Evolutionary conservation across 2,797 vertebrate genomes (phyloP).

Genomic region (Crocodylus rhombifer): DNA sequence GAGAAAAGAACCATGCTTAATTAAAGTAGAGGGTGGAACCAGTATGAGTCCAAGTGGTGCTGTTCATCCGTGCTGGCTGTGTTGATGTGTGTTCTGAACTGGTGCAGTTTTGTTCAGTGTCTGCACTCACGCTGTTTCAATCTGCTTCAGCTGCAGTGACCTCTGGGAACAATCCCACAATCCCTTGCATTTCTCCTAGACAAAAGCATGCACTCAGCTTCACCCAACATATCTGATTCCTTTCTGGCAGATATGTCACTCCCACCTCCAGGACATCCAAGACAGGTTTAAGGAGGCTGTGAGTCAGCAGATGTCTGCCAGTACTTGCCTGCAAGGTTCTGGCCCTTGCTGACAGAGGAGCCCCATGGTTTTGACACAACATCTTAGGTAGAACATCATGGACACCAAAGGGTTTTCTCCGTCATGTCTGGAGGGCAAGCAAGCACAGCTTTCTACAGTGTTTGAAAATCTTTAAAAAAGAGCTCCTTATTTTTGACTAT

Average conservation of each 20-base stretch:
- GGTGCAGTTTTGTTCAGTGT: background rate
- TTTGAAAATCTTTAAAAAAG: background rate
- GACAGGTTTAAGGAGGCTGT: rapidly evolving
- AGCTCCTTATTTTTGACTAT: background rate
- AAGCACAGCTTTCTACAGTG: rapidly evolving
- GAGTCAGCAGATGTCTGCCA: background rate
- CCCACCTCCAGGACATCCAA: background rate
- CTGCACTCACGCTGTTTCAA: background rate
- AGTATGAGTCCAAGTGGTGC: rapidly evolving
- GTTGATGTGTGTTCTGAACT: background rate
- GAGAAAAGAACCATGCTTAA: rapidly evolving
- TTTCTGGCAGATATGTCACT: background rate
- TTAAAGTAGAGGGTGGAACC: background rate
- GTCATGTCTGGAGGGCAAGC: background rate
- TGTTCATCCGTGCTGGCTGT: background rate
- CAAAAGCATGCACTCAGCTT: background rate
- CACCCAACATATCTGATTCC: rapidly evolving
- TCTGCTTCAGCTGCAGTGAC: background rate
- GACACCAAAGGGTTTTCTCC: background rate
- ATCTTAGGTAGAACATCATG: background rate
- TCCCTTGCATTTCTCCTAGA: background rate
- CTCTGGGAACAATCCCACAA: background rate
- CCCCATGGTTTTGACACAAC: rapidly evolving
- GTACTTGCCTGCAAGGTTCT: rapidly evolving
- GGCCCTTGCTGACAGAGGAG: background rate